Conservation (phyloP, 1,140 invertebrate species). For the Nixonia krombeini region DNA sequence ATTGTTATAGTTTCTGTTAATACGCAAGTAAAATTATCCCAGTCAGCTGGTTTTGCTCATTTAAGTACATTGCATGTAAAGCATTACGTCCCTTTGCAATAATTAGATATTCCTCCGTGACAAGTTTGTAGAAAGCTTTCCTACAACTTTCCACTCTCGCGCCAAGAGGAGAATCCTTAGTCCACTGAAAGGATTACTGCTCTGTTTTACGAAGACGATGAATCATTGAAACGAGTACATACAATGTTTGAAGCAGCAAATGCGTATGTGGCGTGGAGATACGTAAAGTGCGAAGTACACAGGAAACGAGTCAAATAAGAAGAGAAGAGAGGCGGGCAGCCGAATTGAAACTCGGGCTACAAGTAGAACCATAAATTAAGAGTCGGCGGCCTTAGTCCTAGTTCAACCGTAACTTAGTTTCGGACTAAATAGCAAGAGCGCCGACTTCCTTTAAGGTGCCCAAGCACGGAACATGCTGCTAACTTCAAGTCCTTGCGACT, state of each 20-base stretch:
- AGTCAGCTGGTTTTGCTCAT: too few species aligned
- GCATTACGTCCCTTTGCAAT: too few species aligned
- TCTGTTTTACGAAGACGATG: slow-evolving; percentile 6
- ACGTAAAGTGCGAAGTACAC: slow-evolving; percentile 1
- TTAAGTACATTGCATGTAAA: too few species aligned
- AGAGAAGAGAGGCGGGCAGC: slow-evolving; percentile 8
- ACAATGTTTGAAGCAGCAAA: slow-evolving; percentile 11
- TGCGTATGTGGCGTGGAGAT: neutral
- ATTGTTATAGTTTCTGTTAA: too few species aligned
- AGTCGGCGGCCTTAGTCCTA: slow-evolving; percentile 48
- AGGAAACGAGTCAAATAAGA: slow-evolving; percentile 11
- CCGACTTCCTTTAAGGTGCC: slow-evolving; percentile 41
- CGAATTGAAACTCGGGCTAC: slow-evolving; percentile 62
- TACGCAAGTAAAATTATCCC: too few species aligned
- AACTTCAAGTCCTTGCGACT: too few species aligned
- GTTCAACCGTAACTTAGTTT: slow-evolving; percentile 55
- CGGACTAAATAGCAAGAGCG: slow-evolving; percentile 37
- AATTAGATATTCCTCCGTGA: too few species aligned
- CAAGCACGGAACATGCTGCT: too few species aligned
- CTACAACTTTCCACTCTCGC: too few species aligned
- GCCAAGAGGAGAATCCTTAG: too few species aligned
- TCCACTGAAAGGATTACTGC: neutral
- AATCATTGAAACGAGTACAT: slow-evolving; percentile 22
- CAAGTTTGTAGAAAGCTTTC: too few species aligned
- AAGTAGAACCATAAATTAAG: slow-evolving; percentile 62